Conservation (phyloP, 2,888 invertebrate species). For the Coelopa pilipes region DNA sequence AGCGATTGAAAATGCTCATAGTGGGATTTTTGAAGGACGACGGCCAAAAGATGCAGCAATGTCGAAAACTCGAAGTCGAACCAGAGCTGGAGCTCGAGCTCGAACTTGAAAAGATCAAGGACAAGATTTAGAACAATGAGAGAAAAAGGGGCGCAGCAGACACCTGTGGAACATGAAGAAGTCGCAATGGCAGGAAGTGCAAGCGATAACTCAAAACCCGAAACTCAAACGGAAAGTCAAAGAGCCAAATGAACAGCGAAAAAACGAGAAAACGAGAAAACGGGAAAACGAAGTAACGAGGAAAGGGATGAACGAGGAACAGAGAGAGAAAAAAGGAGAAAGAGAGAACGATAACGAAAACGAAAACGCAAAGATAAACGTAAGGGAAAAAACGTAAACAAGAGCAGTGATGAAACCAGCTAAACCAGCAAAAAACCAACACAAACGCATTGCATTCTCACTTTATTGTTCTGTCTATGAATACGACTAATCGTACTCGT, state of each 20-base stretch:
- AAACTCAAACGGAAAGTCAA: constrained; percentile 11
- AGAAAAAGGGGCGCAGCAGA: neutral
- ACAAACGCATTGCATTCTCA: constrained; percentile 55
- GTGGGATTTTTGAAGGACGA: no score
- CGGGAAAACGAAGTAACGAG: no score
- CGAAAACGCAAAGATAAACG: constrained; percentile 26
- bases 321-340: constrained; percentile 13
- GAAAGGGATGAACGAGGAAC: neutral
- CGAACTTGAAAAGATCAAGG: no score
- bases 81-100: no score
- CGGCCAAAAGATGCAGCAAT: no score
- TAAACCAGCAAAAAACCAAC: constrained; percentile 33
- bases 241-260: constrained; percentile 34
- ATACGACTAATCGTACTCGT: constrained; percentile 66
- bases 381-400: constrained; percentile 24
- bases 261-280: constrained; percentile 35
- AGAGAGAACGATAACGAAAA: constrained; percentile 20
- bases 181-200: neutral
- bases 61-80: no score
- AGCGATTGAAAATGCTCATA: no score
- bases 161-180: no score
- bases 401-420: constrained; percentile 35
- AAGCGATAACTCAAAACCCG: neutral
- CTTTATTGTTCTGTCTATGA: constrained; percentile 65
- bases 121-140: constrained; percentile 4